Evolutionary conservation across 2,113 vertebrate species (phyloP).

Genomic region (Saccopteryx bilineata): DNA sequence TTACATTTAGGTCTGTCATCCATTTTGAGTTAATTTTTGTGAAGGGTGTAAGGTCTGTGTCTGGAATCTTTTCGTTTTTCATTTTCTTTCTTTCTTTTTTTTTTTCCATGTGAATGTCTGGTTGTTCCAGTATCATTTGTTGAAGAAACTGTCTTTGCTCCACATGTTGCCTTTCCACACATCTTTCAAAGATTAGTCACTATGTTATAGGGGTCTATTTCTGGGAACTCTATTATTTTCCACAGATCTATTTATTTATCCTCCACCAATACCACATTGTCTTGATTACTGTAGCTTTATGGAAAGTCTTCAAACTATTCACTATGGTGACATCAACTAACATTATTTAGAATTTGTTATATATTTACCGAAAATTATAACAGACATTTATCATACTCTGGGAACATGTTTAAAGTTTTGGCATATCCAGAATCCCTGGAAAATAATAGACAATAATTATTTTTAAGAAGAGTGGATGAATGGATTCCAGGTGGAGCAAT

Average conservation of each 20-base stretch:
- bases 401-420: conserved; percentile 23
- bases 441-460: conserved; percentile 21
- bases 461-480: neutral
- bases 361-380: conserved; percentile 26
- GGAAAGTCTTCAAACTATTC: neutral
- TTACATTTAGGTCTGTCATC: neutral
- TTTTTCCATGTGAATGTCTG: neutral
- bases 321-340: neutral
- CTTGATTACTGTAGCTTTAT: neutral
- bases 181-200: neutral
- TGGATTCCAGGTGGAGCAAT: neutral
- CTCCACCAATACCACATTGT: neutral
- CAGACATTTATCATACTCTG: neutral
- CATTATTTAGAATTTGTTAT: neutral
- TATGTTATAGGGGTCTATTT: neutral
- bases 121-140: neutral
- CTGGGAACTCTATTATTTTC: neutral
- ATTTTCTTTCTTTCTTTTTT: neutral
- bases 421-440: neutral
- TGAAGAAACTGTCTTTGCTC: neutral
- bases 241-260: neutral
- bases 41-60: neutral
- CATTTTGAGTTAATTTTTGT: neutral
- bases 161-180: neutral
- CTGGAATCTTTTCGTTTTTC: neutral